Percentiles rank a stretch among this genome's conserved stretches.
phyloP scores from a whole-genome alignment of 1,140 invertebrate genomes.

The Sminthurinus signatus region DNA sequence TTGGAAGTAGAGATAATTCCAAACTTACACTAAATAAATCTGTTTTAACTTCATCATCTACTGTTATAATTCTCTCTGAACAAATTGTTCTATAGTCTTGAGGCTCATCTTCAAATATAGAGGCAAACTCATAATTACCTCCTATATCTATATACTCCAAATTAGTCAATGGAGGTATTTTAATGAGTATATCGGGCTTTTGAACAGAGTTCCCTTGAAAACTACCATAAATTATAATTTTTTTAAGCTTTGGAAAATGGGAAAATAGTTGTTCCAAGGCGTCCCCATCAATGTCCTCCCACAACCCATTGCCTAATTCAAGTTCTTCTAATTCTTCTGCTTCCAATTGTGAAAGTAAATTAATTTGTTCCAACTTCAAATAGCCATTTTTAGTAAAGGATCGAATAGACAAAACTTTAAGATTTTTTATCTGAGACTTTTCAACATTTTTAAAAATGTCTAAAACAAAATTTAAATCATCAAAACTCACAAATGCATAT shows the following conservation, averaged over 20 bases:
- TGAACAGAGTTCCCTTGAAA: constrained; percentile 11
- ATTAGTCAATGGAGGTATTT: constrained; percentile 7
- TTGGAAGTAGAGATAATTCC: constrained; percentile 9
- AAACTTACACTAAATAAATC: constrained; percentile 15
- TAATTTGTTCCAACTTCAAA: constrained; percentile 7
- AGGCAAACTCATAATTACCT: constrained; percentile 18
- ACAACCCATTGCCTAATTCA: constrained; percentile 21
- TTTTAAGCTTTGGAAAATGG: constrained; percentile 1
- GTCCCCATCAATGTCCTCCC: constrained; percentile 14
- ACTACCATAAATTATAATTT: constrained; percentile 17
- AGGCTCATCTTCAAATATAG: neutral
- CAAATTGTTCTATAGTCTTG: no score
- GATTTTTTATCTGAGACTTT: neutral
- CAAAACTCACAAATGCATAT: neutral
- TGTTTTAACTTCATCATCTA: constrained; percentile 11
- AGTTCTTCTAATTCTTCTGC: constrained; percentile 7
- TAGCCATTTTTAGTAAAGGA: constrained; percentile 1
- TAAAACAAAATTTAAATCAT: constrained; percentile 4
- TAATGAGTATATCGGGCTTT: constrained; percentile 7
- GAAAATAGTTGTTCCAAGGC: constrained; percentile 19
- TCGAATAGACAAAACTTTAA: constrained; percentile 2
- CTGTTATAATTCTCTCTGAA: constrained; percentile 3
- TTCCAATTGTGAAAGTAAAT: neutral
- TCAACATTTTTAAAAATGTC: neutral
- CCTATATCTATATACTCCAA: constrained; percentile 14